These are phyloP conservation scores for Clitarchus hookeri DNA, from an alignment of 2,888 invertebrate genomes.

Conservation along the genomic window DNA sequence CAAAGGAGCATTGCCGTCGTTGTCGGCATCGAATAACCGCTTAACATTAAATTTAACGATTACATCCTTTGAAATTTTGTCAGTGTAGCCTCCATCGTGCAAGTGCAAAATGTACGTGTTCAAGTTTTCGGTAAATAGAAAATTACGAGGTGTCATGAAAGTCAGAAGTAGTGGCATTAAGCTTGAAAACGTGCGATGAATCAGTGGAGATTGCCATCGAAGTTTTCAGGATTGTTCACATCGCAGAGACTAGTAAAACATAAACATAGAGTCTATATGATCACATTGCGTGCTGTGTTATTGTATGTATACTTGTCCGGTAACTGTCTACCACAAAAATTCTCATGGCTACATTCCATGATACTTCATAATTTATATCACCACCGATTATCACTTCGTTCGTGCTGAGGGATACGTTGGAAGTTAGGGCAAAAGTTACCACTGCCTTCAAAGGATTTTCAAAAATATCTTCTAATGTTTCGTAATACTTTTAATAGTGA, in stretches of 20 bases:
- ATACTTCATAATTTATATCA: background rate
- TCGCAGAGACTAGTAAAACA: background rate
- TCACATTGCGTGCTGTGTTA: background rate
- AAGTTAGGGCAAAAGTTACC: background rate
- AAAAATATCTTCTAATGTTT: background rate
- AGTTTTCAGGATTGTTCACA: background rate
- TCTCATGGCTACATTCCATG: background rate
- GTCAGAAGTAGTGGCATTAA: background rate
- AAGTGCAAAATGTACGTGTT: background rate
- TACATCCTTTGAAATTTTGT: background rate
- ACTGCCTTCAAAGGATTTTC: background rate
- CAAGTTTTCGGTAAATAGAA: background rate
- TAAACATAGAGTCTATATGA: background rate
- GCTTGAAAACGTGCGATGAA: background rate
- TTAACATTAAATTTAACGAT: background rate
- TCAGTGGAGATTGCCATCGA: background rate
- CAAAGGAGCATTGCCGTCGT: background rate
- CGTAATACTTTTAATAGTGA: background rate
- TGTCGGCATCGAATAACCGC: background rate
- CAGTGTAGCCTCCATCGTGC: background rate
- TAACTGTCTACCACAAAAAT: background rate
- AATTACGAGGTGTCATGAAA: background rate
- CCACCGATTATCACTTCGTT: background rate
- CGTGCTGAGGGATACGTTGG: background rate
- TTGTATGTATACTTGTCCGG: background rate